Percentiles rank a stretch among this genome's conserved stretches.
Evolutionary conservation across 2,888 invertebrate genomes (phyloP).

Genomic region (Diadromus collaris): DNA sequence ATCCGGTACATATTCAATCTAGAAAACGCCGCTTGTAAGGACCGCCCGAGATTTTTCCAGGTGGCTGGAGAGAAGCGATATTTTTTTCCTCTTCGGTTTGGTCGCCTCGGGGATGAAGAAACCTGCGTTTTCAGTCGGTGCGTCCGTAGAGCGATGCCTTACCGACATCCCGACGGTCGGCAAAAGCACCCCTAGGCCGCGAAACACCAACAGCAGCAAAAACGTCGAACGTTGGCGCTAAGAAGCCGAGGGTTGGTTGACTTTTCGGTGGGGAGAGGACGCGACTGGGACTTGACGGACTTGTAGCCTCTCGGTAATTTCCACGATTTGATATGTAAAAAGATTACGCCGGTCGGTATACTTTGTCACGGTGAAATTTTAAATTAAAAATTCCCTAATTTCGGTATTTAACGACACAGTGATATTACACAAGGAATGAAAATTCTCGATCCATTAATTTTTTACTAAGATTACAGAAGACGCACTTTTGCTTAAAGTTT

Average conservation of each 20-base stretch:
- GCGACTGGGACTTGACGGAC: slow-evolving; percentile 3
- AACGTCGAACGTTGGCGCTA: not conserved
- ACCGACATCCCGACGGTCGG: slow-evolving; percentile 59
- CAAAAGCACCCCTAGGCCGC: slow-evolving; percentile 44
- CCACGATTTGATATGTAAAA: slow-evolving; percentile 17
- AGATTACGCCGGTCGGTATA: slow-evolving; percentile 36
- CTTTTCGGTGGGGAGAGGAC: slow-evolving; percentile 47
- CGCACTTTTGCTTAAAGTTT: not conserved
- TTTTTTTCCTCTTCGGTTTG: not conserved
- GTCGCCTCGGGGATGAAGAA: slow-evolving; percentile 27
- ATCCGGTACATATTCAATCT: slow-evolving; percentile 32
- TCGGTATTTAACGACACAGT: not conserved
- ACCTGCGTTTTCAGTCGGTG: slow-evolving; percentile 46
- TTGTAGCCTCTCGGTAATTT: not conserved
- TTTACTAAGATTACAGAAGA: not conserved
- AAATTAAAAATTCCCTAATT: not conserved
- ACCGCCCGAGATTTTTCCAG: slow-evolving; percentile 12
- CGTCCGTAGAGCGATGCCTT: slow-evolving; percentile 50
- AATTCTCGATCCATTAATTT: not conserved
- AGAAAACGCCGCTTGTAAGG: slow-evolving; percentile 12
- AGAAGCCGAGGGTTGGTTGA: slow-evolving; percentile 18
- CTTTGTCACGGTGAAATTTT: not conserved
- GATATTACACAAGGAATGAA: not conserved
- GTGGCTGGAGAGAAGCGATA: not conserved
- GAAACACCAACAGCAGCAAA: not conserved